These are phyloP conservation scores for Brachynemurus nebulosus DNA, from an alignment of 2,888 invertebrate species.

Conservation along the genomic window DNA sequence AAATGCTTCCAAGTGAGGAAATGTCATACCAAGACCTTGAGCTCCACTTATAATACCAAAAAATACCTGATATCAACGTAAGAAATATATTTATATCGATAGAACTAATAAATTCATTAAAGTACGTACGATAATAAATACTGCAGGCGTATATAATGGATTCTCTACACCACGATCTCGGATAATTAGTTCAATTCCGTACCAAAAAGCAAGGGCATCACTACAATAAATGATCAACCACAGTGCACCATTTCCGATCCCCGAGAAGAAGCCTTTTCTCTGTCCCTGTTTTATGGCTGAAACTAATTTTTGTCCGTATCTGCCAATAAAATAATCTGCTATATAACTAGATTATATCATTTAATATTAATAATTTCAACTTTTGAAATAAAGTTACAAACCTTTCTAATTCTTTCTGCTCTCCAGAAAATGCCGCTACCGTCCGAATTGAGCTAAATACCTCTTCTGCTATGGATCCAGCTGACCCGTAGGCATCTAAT, in stretches of 20 bases:
- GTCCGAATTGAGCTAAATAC: conserved; percentile 60
- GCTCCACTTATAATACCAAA: conserved; percentile 68
- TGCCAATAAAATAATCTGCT: too few species aligned
- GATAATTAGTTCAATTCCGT: conserved; percentile 57
- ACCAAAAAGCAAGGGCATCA: conserved; percentile 67
- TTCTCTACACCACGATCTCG: conserved; percentile 39
- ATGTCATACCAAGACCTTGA: conserved; percentile 60
- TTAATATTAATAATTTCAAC: too few species aligned
- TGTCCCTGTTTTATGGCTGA: conserved; percentile 51
- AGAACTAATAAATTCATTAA: too few species aligned
- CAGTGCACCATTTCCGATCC: conserved; percentile 54
- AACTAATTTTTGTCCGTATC: conserved; percentile 37
- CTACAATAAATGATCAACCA: conserved; percentile 64
- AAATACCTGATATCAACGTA: too few species aligned
- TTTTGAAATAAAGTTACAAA: too few species aligned
- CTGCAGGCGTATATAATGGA: conserved; percentile 52
- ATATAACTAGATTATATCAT: too few species aligned
- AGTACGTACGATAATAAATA: conserved; percentile 54
- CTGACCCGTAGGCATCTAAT: conserved; percentile 57
- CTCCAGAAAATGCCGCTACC: conserved; percentile 66
- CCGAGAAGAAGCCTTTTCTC: conserved; percentile 49
- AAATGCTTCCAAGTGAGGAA: conserved; percentile 63
- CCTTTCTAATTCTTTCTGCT: conserved; percentile 54
- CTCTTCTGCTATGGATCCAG: conserved; percentile 65
- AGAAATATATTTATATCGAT: too few species aligned